Evolutionary conservation across 1,140 invertebrate species (phyloP).

Genomic region (Orius insidiosus): DNA sequence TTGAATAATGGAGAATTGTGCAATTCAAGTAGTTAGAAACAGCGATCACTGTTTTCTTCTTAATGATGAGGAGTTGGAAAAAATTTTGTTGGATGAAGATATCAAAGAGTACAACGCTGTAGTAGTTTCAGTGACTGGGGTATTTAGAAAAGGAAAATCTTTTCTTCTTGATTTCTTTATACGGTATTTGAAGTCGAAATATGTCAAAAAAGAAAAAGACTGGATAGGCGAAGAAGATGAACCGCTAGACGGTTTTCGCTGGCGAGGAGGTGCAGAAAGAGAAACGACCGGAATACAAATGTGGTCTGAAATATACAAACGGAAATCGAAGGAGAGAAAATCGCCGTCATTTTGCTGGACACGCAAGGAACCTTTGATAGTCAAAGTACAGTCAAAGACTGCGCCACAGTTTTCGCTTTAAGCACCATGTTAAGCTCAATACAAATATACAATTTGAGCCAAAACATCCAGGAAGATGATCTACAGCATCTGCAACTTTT

Average conservation of each 20-base stretch:
- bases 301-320: constrained; percentile 85
- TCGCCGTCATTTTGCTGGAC: constrained; percentile 79
- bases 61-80: constrained; percentile 66
- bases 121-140: constrained; percentile 81
- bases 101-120: constrained; percentile 63
- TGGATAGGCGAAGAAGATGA: constrained; percentile 50
- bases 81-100: constrained; percentile 59
- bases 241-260: constrained; percentile 67
- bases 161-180: constrained; percentile 84
- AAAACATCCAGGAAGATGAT: constrained; percentile 91
- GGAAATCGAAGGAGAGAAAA: constrained; percentile 47
- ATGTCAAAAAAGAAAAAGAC: constrained; percentile 28
- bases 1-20: no score
- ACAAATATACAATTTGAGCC: constrained; percentile 83
- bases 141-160: constrained; percentile 91
- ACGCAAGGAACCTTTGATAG: constrained; percentile 95
- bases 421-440: constrained; percentile 88
- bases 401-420: constrained; percentile 85
- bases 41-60: constrained; percentile 80
- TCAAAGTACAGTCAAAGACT: constrained; percentile 83
- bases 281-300: constrained; percentile 87
- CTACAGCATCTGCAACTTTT: constrained; percentile 83
- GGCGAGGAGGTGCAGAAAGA: constrained; percentile 80
- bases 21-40: constrained; percentile 42
- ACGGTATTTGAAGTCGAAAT: constrained; percentile 48